phyloP scores from a whole-genome alignment of 1,140 invertebrate genomes.

The Diplogasteroides magnus region DNA sequence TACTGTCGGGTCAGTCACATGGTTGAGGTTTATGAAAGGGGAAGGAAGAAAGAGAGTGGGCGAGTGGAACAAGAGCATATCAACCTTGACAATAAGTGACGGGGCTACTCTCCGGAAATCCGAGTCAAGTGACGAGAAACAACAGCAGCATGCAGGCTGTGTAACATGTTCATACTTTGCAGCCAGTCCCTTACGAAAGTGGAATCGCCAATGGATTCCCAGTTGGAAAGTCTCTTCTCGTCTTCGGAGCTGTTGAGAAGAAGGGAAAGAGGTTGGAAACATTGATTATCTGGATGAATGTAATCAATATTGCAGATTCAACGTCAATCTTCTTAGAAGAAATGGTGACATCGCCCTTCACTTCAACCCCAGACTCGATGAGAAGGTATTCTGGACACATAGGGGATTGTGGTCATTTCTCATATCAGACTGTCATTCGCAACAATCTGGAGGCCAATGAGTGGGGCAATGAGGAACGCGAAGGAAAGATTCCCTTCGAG shows the following conservation, averaged over 20 bases:
- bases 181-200: conserved; percentile 32
- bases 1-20: too few species aligned
- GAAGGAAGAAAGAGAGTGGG: too few species aligned
- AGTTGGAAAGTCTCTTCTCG: conserved; percentile 26
- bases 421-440: conserved; percentile 29
- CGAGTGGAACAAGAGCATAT: too few species aligned
- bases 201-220: conserved; percentile 29
- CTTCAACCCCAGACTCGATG: conserved; percentile 40
- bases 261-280: conserved; percentile 27
- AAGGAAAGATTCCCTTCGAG: conserved; percentile 40
- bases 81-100: too few species aligned
- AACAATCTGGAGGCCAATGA: conserved; percentile 31
- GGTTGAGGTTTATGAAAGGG: too few species aligned
- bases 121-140: too few species aligned
- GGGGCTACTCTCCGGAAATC: too few species aligned
- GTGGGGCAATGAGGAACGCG: conserved; percentile 40
- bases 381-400: conserved; percentile 27
- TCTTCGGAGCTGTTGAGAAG: conserved; percentile 34
- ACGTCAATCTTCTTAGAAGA: conserved; percentile 31
- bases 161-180: conserved; percentile 14
- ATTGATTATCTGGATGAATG: not conserved
- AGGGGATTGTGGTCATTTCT: not conserved
- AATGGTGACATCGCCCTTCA: conserved; percentile 36
- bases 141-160: too few species aligned
- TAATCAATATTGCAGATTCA: conserved; percentile 26